Conservation (phyloP, 2,888 invertebrate species). For the Elegia similella region DNA sequence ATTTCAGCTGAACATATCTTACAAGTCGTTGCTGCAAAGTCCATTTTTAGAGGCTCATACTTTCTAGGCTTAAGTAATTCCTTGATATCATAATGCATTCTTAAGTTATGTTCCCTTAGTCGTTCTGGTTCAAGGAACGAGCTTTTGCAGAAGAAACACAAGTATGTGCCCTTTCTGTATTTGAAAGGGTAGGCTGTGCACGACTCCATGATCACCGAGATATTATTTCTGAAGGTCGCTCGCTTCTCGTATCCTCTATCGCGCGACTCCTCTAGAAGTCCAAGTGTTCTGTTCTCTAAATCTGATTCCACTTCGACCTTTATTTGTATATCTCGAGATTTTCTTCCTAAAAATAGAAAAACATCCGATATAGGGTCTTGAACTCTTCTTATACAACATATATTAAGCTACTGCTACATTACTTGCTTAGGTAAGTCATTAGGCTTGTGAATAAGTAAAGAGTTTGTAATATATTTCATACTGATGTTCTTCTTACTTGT, state of each 20-base stretch:
- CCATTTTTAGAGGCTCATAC: constrained; percentile 72
- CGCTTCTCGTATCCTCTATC: constrained; percentile 52
- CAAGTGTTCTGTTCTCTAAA: constrained; percentile 29
- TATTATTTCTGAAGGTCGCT: constrained; percentile 64
- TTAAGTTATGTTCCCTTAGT: constrained; percentile 58
- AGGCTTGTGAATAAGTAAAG: background rate
- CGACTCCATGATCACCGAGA: constrained; percentile 56
- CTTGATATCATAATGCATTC: constrained; percentile 49
- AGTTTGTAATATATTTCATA: background rate
- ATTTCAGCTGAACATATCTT: constrained; percentile 55
- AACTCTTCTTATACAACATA: constrained; percentile 27
- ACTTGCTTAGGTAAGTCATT: background rate
- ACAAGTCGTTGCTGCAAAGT: constrained; percentile 57
- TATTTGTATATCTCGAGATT: constrained; percentile 52
- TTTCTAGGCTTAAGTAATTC: constrained; percentile 58
- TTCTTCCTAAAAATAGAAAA: constrained; percentile 79
- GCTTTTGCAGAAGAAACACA: constrained; percentile 68
- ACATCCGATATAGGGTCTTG: constrained; percentile 60
- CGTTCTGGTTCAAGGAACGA: constrained; percentile 68
- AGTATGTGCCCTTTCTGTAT: constrained; percentile 67
- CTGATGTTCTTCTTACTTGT: background rate
- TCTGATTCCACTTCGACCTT: constrained; percentile 53
- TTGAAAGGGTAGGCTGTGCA: constrained; percentile 73
- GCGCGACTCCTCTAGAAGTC: constrained; percentile 26
- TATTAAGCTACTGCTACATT: constrained; percentile 14